These are phyloP conservation scores for Apistogramma diplotaenia DNA, from an alignment of 2,113 vertebrate genomes.

Conservation along the genomic window DNA sequence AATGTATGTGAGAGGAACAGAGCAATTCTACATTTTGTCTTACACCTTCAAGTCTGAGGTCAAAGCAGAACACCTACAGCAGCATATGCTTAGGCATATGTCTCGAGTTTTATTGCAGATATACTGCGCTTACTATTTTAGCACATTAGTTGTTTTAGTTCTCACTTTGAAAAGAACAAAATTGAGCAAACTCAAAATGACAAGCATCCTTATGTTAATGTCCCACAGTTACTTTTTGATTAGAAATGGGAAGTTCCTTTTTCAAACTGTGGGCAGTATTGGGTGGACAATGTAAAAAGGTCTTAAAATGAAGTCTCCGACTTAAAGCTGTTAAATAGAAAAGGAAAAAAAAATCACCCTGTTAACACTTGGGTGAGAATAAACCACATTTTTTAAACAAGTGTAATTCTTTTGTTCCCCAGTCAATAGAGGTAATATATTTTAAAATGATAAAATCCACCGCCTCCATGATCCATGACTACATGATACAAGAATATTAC, in stretches of 20 bases:
- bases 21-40: background rate
- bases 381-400: background rate
- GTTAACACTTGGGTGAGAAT: background rate
- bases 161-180: background rate
- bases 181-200: background rate
- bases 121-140: background rate
- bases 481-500: constrained; percentile 40
- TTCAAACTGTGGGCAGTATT: background rate
- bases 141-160: background rate
- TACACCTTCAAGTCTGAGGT: background rate
- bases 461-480: background rate
- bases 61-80: constrained; percentile 23
- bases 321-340: background rate
- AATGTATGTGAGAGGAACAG: background rate
- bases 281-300: background rate
- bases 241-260: background rate
- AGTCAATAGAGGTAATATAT: constrained; percentile 1
- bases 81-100: background rate
- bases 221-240: no score
- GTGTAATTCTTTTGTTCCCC: background rate
- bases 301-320: background rate
- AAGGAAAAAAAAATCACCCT: background rate
- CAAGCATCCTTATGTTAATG: background rate
- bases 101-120: background rate
- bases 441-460: constrained; percentile 4